Evolutionary conservation across 1,140 invertebrate genomes (phyloP), one percentile per base, ranked within the genome.

Genomic region (Drosophila virilis): DNA sequence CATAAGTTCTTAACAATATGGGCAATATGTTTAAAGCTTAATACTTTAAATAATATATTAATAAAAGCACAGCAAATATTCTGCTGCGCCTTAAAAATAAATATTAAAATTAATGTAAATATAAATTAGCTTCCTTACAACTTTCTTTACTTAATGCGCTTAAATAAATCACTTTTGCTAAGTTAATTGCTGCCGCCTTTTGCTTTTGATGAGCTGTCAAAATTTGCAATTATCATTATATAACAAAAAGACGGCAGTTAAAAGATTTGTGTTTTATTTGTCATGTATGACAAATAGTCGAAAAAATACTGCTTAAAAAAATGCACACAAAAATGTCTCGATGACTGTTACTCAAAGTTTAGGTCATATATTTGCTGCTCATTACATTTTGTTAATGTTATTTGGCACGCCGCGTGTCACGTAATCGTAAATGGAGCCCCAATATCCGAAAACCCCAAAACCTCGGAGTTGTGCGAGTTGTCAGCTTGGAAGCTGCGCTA

Each of bases 311-410:
- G n/a, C n/a, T n/a, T n/a, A 46, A 15, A n/a, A 46, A 80, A 77
- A 55, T 55, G 70, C 46, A 32, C 51, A 54, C 40, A 57, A 62
- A 84, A 77, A 72, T 50, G 42, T 65, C 70, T 88, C 61, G 68
- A 85, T 75, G 58, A 60, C 8, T 71, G 6, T 38, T 28, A 8
- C 64, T 71, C 67, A 17, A 45, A 42, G 54, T 15, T 55, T 45
- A 43, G 66, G 80, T 83, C 80, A 84, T 86, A 81, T 72, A 78
- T 86, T 77, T 74, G 59, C 45, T 62, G 68, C 64, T 67, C 78
- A 82, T 82, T 82, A 82, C 77, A 82, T 77, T 66, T 54, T 33
- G 62, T 78, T 80, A 84, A 84, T 80, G 71, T 78, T 68, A 69
- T 74, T 80, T 76, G 67, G 64, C 79, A 88, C 72, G 60, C 77